Conservation (phyloP, 2,113 vertebrate species). For the Chaetura pelagica region DNA sequence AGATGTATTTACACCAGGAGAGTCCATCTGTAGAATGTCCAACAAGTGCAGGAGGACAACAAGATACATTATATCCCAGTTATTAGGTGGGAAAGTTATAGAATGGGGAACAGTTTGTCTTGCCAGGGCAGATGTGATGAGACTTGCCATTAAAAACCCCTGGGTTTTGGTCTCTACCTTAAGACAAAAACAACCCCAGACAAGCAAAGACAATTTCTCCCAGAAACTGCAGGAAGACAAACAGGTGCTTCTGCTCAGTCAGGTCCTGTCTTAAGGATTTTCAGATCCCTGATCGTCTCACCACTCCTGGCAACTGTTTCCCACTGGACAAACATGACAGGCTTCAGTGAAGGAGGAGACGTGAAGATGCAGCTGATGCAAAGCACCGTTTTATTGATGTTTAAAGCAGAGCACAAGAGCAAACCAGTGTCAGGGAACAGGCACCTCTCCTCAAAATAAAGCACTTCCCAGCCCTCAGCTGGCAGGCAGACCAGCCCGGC, state of each 20-base stretch:
- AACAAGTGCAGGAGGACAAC: too few species aligned
- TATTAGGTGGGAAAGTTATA: not conserved
- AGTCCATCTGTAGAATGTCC: not conserved
- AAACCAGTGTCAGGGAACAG: not conserved
- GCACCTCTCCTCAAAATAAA: not conserved
- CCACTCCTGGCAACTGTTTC: not conserved
- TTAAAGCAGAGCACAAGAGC: not conserved
- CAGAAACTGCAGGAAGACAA: not conserved
- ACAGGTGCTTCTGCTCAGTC: too few species aligned
- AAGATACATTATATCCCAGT: too few species aligned
- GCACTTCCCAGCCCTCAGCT: not conserved
- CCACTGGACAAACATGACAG: too few species aligned
- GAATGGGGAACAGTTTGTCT: not conserved
- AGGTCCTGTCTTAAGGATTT: not conserved
- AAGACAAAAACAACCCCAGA: too few species aligned
- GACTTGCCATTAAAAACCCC: not conserved
- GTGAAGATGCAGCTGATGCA: not conserved
- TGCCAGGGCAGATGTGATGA: not conserved
- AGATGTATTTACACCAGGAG: not conserved
- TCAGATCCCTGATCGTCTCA: not conserved
- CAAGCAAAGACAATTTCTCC: too few species aligned
- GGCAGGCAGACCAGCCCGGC: too few species aligned
- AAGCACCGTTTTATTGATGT: not conserved
- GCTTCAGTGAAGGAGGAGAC: not conserved
- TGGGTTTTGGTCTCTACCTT: not conserved